phyloP scores from a whole-genome alignment of 2,797 vertebrate genomes.

The Bradypus variegatus region DNA sequence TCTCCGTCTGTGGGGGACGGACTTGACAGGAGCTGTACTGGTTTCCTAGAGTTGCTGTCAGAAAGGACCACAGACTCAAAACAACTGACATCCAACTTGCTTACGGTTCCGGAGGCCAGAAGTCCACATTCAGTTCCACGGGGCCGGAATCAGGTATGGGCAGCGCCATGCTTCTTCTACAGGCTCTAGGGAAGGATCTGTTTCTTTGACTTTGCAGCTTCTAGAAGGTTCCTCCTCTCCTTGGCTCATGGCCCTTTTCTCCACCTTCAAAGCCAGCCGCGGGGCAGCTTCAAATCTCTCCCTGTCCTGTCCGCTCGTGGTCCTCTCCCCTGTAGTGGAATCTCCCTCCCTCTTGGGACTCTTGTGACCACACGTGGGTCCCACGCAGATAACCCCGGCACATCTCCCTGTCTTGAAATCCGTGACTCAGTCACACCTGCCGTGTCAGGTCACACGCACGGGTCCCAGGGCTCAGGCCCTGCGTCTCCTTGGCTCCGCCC shows the following conservation, averaged over 20 bases:
- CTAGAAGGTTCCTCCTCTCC: neutral
- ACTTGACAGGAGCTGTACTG: neutral
- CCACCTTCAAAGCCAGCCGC: neutral
- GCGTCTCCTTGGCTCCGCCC: no score
- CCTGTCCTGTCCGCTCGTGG: accelerated
- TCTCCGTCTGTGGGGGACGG: neutral
- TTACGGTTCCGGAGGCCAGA: neutral
- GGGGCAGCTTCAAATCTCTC: neutral
- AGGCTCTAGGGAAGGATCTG: accelerated
- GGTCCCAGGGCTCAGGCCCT: no score
- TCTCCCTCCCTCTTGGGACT: neutral
- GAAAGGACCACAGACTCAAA: neutral
- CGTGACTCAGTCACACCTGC: no score
- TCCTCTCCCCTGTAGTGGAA: accelerated
- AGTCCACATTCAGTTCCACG: neutral
- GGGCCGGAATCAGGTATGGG: neutral
- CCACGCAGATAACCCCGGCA: neutral
- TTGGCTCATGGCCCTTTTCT: neutral
- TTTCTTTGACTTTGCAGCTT: neutral
- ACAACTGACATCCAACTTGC: no score
- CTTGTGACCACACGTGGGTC: neutral
- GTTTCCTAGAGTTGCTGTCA: neutral
- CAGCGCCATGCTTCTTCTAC: neutral
- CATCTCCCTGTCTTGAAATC: neutral
- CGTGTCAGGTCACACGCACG: no score